Base-by-base conservation (phyloP, 1,140 invertebrate genomes). In the Cyphomyrmex costatus region DNA sequence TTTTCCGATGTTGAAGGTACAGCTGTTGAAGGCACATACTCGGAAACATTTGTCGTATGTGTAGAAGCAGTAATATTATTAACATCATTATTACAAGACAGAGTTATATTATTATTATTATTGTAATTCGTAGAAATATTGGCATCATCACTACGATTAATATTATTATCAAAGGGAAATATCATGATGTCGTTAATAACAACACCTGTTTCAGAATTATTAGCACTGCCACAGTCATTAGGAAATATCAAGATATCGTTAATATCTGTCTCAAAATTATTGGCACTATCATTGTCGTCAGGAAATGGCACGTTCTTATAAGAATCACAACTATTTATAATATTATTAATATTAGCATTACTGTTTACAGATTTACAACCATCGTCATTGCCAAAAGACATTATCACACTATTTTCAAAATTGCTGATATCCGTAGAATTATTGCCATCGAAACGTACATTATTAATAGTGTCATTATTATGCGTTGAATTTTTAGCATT, bases 91-190 rank as follows among this genome's bases (percentile, higher is more conserved):
- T 27, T 14, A 66, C 36, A 66, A 7, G 33, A 24, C 21, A 66
- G 16, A n/a, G 19, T 65, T 21, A 68, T 46, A 71, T 53, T 30
- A 71, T 53, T 19, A 71, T 53, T 71, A 71, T 53, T 16, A 53
- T 53, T 53, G 8, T 8, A 16, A 21, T n/a, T n/a, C 10, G 16
- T n/a, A 71, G 19, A 53, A 71, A 12, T 53, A n/a, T 30, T n/a
- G 2, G 24, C 16, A 53, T 24, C n/a, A 71, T 71, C 27, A 71
- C 53, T n/a, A 71, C 46, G n/a, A 33, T 10, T 33, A 46, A 10
- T 8, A 10, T 6, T 6, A 6, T 8, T 8, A 14, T 53, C 49
- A 71, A 12, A 53, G 19, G 49, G 10, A 51, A 53, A 71, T 71
- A 49, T 66, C 19, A 68, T 46, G n/a, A 46, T 24, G 46, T 53